Conservation (phyloP, 2,113 vertebrate species). For the Prochilodus magdalenae region DNA sequence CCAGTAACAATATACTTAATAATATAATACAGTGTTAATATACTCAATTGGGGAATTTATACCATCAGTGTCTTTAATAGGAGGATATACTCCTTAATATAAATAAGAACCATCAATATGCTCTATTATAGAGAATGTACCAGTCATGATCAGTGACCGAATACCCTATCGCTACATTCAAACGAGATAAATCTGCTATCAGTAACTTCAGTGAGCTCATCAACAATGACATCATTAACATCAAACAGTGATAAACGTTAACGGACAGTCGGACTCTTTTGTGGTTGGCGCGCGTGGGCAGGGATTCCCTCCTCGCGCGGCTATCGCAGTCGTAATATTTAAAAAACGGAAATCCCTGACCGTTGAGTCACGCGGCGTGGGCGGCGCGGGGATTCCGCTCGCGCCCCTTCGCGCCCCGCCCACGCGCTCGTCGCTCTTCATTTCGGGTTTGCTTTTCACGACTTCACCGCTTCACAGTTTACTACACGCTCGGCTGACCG, state of each 20-base stretch:
- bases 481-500: background rate
- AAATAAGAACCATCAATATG: no score
- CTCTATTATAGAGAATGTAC: no score
- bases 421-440: background rate
- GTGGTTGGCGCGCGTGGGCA: slow-evolving; percentile 54
- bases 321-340: slow-evolving; percentile 53
- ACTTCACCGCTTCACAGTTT: background rate
- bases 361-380: slow-evolving; percentile 74
- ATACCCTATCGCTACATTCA: no score
- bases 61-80: no score
- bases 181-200: background rate
- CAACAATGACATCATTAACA: slow-evolving; percentile 5
- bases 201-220: background rate
- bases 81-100: no score
- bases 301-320: slow-evolving; percentile 58
- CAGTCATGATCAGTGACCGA: background rate
- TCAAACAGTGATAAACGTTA: background rate
- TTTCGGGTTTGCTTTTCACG: no score
- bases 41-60: no score
- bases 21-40: no score
- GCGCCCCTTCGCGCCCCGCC: background rate
- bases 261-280: background rate
- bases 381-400: slow-evolving; percentile 78
- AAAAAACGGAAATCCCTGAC: slow-evolving; percentile 80
- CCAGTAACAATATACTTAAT: no score